phyloP scores from a whole-genome alignment of 2,113 vertebrate species.

The Numenius arquata region DNA sequence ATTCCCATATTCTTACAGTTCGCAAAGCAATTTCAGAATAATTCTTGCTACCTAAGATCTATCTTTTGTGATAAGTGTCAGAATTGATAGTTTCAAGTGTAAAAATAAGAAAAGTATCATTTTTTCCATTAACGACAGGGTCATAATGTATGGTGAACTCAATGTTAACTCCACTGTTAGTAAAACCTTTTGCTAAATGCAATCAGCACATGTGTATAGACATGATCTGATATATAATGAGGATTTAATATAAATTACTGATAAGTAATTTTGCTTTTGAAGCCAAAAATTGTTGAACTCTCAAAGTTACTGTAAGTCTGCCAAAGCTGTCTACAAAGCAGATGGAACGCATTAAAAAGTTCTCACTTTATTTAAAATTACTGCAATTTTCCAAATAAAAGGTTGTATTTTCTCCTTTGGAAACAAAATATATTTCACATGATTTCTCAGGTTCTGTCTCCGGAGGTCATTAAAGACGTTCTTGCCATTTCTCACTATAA shows the following conservation, averaged over 20 bases:
- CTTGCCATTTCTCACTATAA: neutral
- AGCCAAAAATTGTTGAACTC: conserved; percentile 43
- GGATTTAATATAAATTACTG: conserved; percentile 14
- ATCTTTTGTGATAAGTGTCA: neutral
- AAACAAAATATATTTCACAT: conserved; percentile 39
- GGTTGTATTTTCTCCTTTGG: conserved; percentile 44
- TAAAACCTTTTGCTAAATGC: conserved; percentile 9
- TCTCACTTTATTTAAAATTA: conserved; percentile 72
- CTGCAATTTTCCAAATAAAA: conserved; percentile 71
- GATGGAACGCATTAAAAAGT: conserved; percentile 65
- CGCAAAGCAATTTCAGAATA: conserved; percentile 15
- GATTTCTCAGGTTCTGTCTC: conserved; percentile 49
- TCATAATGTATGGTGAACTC: neutral
- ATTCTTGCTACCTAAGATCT: neutral
- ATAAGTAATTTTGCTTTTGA: conserved; percentile 22
- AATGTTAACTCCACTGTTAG: neutral
- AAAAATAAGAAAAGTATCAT: neutral
- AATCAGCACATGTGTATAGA: neutral
- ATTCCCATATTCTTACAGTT: neutral
- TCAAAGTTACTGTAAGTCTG: conserved; percentile 42
- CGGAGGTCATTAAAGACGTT: conserved; percentile 39
- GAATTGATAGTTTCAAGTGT: neutral
- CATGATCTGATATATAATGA: conserved; percentile 1
- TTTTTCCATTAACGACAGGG: conserved; percentile 31
- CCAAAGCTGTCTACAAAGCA: conserved; percentile 59